Evolutionary conservation across 2,888 invertebrate species (phyloP).

Genomic region (Drosophila anomalata): DNA sequence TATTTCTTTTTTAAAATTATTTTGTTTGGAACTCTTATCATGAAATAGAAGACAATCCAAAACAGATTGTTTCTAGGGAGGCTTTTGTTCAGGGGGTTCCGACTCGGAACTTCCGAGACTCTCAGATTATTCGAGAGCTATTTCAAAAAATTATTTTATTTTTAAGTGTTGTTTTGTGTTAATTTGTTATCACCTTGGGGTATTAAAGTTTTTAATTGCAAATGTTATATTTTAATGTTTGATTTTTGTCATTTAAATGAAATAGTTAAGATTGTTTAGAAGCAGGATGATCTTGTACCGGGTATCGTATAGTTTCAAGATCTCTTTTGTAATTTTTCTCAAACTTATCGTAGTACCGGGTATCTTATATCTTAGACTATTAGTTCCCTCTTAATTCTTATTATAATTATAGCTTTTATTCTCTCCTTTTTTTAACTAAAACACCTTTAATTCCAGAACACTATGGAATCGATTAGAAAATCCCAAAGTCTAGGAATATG

Average conservation of each 20-base stretch:
- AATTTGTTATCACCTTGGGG: neutral
- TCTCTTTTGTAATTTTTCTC: too few relatives aligned
- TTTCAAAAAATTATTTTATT: neutral
- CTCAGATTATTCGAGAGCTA: neutral
- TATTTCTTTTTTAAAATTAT: neutral
- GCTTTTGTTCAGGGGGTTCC: neutral
- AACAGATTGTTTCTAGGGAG: constrained; percentile 7
- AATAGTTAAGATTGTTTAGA: too few relatives aligned
- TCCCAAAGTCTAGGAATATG: neutral
- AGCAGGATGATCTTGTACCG: too few relatives aligned
- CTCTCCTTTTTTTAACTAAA: too few relatives aligned
- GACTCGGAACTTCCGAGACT: neutral
- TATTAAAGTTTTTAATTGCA: neutral
- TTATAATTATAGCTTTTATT: too few relatives aligned
- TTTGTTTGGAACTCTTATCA: constrained; percentile 4
- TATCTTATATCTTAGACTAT: too few relatives aligned
- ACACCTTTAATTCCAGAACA: neutral
- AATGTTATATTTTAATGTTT: neutral
- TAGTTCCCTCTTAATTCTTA: too few relatives aligned
- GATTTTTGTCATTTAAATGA: too few relatives aligned
- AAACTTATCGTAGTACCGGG: too few relatives aligned
- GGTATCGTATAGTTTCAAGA: too few relatives aligned
- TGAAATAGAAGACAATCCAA: neutral
- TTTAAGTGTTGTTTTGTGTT: neutral
- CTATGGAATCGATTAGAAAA: neutral